phyloP scores from a whole-genome alignment of 2,797 vertebrate species.

The Euphonia xanthogaster region DNA sequence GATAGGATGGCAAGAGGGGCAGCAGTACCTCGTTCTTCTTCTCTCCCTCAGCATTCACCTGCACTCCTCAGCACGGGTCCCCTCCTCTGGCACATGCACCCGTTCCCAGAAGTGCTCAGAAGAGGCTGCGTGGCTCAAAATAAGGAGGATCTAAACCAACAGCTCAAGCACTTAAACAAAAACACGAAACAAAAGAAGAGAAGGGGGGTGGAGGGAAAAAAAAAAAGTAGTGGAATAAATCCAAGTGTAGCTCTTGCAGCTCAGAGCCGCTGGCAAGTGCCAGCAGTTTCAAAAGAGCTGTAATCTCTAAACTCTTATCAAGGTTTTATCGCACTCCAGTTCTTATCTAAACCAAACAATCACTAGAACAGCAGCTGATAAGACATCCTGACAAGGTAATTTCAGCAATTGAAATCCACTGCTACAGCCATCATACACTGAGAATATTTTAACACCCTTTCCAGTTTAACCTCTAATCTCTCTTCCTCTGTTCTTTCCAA shows the following conservation, averaged over 20 bases:
- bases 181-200: neutral
- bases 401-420: constrained; percentile 71
- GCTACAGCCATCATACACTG: neutral
- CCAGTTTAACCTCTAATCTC: constrained; percentile 57
- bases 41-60: neutral
- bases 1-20: neutral
- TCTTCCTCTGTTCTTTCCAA: constrained; percentile 7
- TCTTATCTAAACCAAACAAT: constrained; percentile 81
- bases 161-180: constrained; percentile 3
- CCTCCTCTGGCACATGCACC: neutral
- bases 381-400: constrained; percentile 70
- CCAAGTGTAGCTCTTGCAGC: neutral
- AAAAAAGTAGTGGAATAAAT: neutral
- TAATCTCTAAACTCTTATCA: constrained; percentile 74
- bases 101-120: neutral
- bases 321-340: constrained; percentile 70
- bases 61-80: neutral
- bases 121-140: neutral
- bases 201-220: neutral
- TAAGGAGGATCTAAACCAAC: neutral
- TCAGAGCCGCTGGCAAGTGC: constrained; percentile 38
- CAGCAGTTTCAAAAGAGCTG: constrained; percentile 70
- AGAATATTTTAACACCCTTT: constrained; percentile 53
- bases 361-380: constrained; percentile 77
- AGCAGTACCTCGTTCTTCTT: neutral